Evolutionary conservation across 2,797 vertebrate genomes (phyloP).

Genomic region (Catostomus latipinnis): DNA sequence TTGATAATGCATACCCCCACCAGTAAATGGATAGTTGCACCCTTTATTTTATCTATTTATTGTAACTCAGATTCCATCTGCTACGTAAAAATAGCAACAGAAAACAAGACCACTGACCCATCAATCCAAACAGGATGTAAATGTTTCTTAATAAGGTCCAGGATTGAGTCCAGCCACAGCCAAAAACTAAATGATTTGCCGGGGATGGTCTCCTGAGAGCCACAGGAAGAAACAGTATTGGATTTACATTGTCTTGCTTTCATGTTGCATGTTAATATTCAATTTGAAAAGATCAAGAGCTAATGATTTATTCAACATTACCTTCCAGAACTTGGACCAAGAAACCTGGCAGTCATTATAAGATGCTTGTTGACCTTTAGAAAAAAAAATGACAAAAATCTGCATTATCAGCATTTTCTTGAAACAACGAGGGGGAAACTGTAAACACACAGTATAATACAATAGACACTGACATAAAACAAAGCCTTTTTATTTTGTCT

Average conservation of each 20-base stretch:
- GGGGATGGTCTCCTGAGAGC: constrained; percentile 87
- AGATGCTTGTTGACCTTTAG: constrained; percentile 83
- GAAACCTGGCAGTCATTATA: constrained; percentile 88
- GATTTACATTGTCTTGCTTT: neutral
- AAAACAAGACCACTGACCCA: constrained; percentile 78
- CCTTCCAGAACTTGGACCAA: constrained; percentile 97
- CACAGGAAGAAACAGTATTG: neutral
- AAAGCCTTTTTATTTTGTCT: neutral
- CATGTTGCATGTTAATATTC: too few relatives aligned
- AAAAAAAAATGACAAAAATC: constrained; percentile 35
- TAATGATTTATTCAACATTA: constrained; percentile 60
- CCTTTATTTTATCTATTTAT: too few relatives aligned
- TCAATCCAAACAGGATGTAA: constrained; percentile 96
- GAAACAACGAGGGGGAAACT: neutral
- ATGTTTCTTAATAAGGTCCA: constrained; percentile 97
- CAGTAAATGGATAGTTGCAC: too few relatives aligned
- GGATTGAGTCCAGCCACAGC: constrained; percentile 95
- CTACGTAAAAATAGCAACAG: too few relatives aligned
- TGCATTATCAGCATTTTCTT: neutral
- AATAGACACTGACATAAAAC: neutral
- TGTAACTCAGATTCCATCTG: too few relatives aligned
- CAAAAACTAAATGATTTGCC: constrained; percentile 96
- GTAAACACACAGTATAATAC: neutral
- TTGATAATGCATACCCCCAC: too few relatives aligned
- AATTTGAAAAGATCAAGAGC: neutral